These are phyloP conservation scores for Hyalella azteca DNA, from an alignment of 2,888 invertebrate species.

Conservation along the genomic window DNA sequence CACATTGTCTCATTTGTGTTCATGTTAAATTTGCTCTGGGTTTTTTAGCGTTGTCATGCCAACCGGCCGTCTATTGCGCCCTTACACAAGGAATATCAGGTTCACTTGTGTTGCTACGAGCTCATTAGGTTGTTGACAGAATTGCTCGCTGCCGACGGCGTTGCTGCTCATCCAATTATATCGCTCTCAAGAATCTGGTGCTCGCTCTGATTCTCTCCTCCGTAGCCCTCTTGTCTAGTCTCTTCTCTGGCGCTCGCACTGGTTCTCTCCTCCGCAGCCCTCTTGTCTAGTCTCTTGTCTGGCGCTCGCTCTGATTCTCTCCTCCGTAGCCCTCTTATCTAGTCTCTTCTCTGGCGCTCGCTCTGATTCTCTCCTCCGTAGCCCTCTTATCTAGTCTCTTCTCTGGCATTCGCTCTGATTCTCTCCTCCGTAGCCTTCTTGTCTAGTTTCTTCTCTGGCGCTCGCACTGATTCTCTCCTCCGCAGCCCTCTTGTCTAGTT, in stretches of 20 bases:
- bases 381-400: too few species aligned
- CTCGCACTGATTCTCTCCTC: too few species aligned
- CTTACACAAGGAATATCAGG: background rate
- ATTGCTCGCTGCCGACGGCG: background rate
- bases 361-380: too few species aligned
- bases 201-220: background rate
- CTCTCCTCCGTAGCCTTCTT: too few species aligned
- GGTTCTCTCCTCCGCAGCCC: background rate
- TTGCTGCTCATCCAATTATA: constrained; percentile 5
- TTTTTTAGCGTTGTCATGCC: too few species aligned
- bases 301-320: background rate
- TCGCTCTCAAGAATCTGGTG: background rate
- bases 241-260: background rate
- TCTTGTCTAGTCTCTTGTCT: background rate
- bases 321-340: background rate
- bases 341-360: background rate
- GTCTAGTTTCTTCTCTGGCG: too few species aligned
- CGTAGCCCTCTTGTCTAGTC: background rate
- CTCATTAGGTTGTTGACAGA: background rate
- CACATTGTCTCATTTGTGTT: background rate
- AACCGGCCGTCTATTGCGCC: background rate
- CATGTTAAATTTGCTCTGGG: background rate
- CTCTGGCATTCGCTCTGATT: too few species aligned
- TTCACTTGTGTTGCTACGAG: background rate
- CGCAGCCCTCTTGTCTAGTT: too few species aligned